A percentile compares a stretch with the other conserved stretches of the same genome.
Conservation (phyloP, 2,888 invertebrate species). For the Ephialtes manifestator region DNA sequence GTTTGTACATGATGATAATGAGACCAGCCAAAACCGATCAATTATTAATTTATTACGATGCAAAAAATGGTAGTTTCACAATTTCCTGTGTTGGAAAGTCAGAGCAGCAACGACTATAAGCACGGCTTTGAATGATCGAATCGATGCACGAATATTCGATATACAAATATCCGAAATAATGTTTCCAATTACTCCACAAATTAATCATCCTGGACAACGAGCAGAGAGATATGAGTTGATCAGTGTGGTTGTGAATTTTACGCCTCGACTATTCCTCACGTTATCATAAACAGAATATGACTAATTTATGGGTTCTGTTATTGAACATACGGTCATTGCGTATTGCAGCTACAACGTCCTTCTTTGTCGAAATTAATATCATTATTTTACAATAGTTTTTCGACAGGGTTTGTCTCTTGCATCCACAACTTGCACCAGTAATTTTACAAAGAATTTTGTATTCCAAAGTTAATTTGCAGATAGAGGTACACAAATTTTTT, state of each 20-base stretch:
- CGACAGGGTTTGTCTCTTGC: background rate
- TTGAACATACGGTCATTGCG: conserved; percentile 5
- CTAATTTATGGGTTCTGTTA: conserved; percentile 50
- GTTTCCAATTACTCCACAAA: conserved; percentile 10
- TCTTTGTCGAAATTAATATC: background rate
- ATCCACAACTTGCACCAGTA: background rate
- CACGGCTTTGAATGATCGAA: background rate
- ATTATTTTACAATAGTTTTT: conserved; percentile 24
- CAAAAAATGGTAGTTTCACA: no score
- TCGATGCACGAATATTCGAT: background rate
- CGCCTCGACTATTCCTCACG: conserved; percentile 34
- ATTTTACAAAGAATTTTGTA: background rate
- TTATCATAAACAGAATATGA: conserved; percentile 55
- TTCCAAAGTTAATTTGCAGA: background rate
- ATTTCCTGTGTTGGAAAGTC: no score
- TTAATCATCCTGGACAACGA: background rate
- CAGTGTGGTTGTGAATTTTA: conserved; percentile 29
- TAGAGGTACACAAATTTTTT: background rate
- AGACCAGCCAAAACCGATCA: no score
- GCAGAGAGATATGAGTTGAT: background rate
- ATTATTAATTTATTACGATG: no score
- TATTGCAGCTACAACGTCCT: background rate
- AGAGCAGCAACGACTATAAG: background rate
- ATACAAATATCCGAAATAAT: conserved; percentile 8
- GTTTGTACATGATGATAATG: no score